Evolutionary conservation across 2,888 invertebrate genomes (phyloP), one percentile per base, ranked within the genome.

Genomic region (Eristalinus aeneus): DNA sequence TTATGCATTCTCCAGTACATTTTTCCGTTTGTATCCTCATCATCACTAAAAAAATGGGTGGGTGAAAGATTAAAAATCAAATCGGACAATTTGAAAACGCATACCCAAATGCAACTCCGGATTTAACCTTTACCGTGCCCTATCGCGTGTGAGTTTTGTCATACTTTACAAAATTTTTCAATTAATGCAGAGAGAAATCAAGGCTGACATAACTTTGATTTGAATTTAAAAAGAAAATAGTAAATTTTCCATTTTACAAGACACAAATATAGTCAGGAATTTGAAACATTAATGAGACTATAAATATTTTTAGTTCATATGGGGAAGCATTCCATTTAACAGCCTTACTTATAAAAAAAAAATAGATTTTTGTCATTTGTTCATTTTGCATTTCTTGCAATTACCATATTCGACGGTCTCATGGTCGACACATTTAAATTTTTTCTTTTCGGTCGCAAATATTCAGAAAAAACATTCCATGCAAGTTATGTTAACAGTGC

Each of bases 151-250:
- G 34, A 16, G 9, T 53, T 46, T 8, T 58, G 54, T 54, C 31
- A 61, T 65, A 54, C 71, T 79, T 75, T 46, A 12, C 39, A 74
- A 67, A 64, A 56, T 75, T 75, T 67, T n/a, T 46, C 1, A 54
- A 60, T 67, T 67, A 68, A 58, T 23, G 46, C 16, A 56, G 32
- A 12, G 46, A 56, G 61, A 68, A 80, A 46, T 39, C 54, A 67
- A 80, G 72, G 34, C 76, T 85, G 80, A 80, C 75, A 75, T 65
- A 71, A 68, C 80, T 84, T 67, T 16, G 79, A 84, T 65, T 65
- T 79, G 60, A 75, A 71, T 60, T 79, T 65, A 74, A 79, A 78
- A 58, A 34, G 10, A 6, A 34, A 34, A 20, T 16, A 16, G 16
- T 46, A 8, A 16, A 46, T 46, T 1, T 46, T 46, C 27, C n/a